phyloP scores from a whole-genome alignment of 2,888 invertebrate species.

The Heliconius ismenius region DNA sequence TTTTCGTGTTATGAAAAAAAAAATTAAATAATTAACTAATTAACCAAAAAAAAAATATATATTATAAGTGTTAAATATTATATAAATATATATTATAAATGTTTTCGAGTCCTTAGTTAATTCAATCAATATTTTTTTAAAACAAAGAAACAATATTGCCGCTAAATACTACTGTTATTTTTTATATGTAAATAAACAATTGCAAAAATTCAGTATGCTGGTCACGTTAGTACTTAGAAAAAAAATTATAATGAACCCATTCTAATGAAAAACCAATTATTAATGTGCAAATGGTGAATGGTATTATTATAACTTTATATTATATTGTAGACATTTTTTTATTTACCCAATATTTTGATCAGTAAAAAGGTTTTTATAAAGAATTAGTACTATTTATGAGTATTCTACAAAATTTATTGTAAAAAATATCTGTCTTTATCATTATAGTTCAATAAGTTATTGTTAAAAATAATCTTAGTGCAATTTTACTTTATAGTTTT shows the following conservation, averaged over 20 bases:
- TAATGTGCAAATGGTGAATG: not conserved
- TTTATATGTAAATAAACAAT: too few relatives aligned
- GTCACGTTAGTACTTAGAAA: not conserved
- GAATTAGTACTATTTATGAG: not conserved
- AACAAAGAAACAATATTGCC: not conserved
- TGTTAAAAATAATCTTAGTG: not conserved
- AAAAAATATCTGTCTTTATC: not conserved
- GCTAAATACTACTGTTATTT: too few relatives aligned
- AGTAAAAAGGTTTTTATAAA: not conserved
- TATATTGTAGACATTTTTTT: not conserved
- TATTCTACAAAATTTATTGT: not conserved
- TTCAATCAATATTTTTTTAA: not conserved
- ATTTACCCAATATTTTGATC: not conserved
- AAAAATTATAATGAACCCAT: not conserved
- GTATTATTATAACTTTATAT: not conserved
- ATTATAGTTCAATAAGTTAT: not conserved
- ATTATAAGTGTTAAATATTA: too few relatives aligned
- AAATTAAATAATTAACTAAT: not conserved
- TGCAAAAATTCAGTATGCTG: too few relatives aligned
- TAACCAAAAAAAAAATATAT: too few relatives aligned
- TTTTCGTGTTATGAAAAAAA: not conserved
- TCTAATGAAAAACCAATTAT: not conserved
- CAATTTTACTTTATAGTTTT: not conserved
- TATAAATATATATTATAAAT: too few relatives aligned
- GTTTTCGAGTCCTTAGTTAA: not conserved